Evolutionary conservation across 1,140 invertebrate species (phyloP).

Genomic region (Drosophila murphyi): DNA sequence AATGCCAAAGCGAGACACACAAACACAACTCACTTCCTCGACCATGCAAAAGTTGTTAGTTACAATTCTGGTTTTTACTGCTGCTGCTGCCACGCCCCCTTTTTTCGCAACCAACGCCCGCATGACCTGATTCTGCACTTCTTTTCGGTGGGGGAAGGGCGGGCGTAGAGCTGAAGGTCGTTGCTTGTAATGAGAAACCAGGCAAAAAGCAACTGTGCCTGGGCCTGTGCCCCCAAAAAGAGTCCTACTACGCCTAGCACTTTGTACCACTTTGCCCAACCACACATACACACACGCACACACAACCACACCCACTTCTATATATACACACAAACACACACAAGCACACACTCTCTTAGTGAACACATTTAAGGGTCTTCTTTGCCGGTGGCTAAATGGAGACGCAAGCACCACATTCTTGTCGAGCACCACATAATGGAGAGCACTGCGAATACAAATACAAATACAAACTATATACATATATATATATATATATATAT

Average conservation of each 20-base stretch:
- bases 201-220: constrained; percentile 15
- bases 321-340: constrained; percentile 19
- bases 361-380: constrained; percentile 16
- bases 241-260: constrained; percentile 53
- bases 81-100: constrained; percentile 26
- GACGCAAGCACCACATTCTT: constrained; percentile 66
- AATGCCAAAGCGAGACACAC: constrained; percentile 27
- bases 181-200: constrained; percentile 52
- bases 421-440: constrained; percentile 73
- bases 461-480: constrained; percentile 37
- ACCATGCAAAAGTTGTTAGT: constrained; percentile 65
- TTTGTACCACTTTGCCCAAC: constrained; percentile 76
- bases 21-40: constrained; percentile 43
- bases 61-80: constrained; percentile 43
- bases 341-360: background rate
- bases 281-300: constrained; percentile 34
- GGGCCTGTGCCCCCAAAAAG: constrained; percentile 15
- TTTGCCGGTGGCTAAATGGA: constrained; percentile 60
- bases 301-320: constrained; percentile 19
- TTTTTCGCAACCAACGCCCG: constrained; percentile 15
- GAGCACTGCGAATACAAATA: constrained; percentile 55
- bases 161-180: constrained; percentile 44
- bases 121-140: constrained; percentile 51
- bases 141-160: background rate
- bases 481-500: constrained; percentile 11